Base-by-base conservation (phyloP, 2,113 vertebrate genomes). In the Peromyscus californicus region DNA sequence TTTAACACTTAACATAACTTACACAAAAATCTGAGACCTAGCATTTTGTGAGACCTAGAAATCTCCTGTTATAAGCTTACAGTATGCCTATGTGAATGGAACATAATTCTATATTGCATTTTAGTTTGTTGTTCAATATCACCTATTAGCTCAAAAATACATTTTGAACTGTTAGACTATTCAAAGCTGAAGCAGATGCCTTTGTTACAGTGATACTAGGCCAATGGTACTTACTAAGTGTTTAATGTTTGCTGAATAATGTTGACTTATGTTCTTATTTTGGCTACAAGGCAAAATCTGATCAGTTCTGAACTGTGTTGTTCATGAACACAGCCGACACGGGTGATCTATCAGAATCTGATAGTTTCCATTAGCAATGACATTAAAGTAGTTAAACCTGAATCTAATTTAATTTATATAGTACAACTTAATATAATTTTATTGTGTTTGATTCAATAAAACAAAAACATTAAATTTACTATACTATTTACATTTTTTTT, bases 111-210 rank as follows among this genome's bases (percentile, higher is more conserved):
- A 5, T 92, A 88, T 96, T 92, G 57, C 84, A 69, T 80, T 93
- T 96, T 93, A 97, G 94, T 63, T 70, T 59, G 69, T 57, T 92
- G n/a, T 92, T 96, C 75, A 80, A 54, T 96, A 74, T 97, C 45
- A 78, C 39, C 36, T 93, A 88, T 75, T 92, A 92, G n/a, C 54
- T 78, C 39, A 94, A 90, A 92, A 90, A 95, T 95, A 90, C 97
- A 83, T 93, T 51, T 97, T 87, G 72, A 93, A 84, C 57, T 88
- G 24, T 95, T 95, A 95, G 94, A 95, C 88, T 95, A 96, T 96
- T 97, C 78, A 94, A 45, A 97, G 93, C 86, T 85, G 84, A 96
- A 80, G 57, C 48, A 92, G 70, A 79, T 59, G 13, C 13, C 22
- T 93, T 97, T 94, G 94, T 89, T 92, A 85, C 1, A 45, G 93